Percentiles rank a stretch among this genome's conserved stretches.
Evolutionary conservation across 2,888 invertebrate species (phyloP).

Genomic region (Odontomyia ornata): DNA sequence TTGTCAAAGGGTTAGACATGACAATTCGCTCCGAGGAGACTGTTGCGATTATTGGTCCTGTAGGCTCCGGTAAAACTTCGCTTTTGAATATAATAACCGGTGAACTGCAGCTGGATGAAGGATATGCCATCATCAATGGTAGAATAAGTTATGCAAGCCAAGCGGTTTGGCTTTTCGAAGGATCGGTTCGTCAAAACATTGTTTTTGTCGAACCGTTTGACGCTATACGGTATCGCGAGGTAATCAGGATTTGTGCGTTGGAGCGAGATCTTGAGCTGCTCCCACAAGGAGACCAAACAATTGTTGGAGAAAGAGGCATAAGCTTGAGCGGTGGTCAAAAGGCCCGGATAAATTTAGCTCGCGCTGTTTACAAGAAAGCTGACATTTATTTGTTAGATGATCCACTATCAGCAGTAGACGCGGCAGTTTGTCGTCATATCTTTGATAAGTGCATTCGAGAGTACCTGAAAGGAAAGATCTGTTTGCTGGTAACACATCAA

Average conservation of each 20-base stretch:
- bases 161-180: conserved; percentile 83
- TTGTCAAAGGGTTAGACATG: conserved; percentile 46
- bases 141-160: conserved; percentile 80
- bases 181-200: conserved; percentile 90
- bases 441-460: conserved; percentile 77
- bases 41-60: conserved; percentile 71
- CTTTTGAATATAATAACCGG: conserved; percentile 77
- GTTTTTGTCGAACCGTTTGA: conserved; percentile 80
- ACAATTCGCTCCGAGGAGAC: conserved; percentile 39
- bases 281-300: conserved; percentile 67
- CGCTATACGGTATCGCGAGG: conserved; percentile 66
- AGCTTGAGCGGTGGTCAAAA: conserved; percentile 79
- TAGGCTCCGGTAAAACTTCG: conserved; percentile 81
- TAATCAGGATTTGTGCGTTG: conserved; percentile 70
- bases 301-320: conserved; percentile 74
- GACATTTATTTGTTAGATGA: conserved; percentile 82
- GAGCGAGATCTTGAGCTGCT: conserved; percentile 72
- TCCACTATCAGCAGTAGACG: conserved; percentile 81
- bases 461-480: conserved; percentile 70
- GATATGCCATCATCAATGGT: conserved; percentile 71
- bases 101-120: conserved; percentile 72
- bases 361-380: conserved; percentile 78
- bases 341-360: conserved; percentile 78
- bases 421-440: conserved; percentile 78
- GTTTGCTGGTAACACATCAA: conserved; percentile 78